These are phyloP conservation scores for Lateolabrax maculatus DNA, from an alignment of 2,797 vertebrate species.

Conservation along the genomic window DNA sequence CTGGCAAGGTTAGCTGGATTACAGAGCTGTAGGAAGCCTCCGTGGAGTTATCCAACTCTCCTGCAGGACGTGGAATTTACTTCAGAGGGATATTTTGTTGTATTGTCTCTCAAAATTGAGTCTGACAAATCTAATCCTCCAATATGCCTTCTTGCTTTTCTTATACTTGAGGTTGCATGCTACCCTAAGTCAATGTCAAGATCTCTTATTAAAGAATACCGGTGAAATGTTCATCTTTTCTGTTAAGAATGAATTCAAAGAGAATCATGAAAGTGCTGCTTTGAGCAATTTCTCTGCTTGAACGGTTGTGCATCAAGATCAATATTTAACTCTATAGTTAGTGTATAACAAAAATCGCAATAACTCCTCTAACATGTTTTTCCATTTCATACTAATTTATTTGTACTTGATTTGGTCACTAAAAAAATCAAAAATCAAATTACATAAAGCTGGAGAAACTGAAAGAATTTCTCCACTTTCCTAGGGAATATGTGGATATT, in stretches of 20 bases:
- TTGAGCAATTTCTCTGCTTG: conserved; percentile 24
- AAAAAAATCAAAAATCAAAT: conserved; percentile 24
- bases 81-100: conserved; percentile 59
- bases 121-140: conserved; percentile 70
- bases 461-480: conserved; percentile 82
- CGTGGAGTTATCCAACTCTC: conserved; percentile 63
- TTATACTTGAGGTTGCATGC: conserved; percentile 28
- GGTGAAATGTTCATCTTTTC: conserved; percentile 24
- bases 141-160: conserved; percentile 51
- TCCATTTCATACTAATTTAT: conserved; percentile 70
- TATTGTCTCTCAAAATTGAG: conserved; percentile 68
- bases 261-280: conserved; percentile 12
- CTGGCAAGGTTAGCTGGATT: conserved; percentile 76
- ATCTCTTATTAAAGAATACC: conserved; percentile 21
- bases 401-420: conserved; percentile 50
- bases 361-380: conserved; percentile 56
- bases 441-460: conserved; percentile 68
- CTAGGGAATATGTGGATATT: conserved; percentile 81
- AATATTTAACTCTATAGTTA: conserved; percentile 15
- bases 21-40: conserved; percentile 65
- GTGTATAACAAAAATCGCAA: background rate
- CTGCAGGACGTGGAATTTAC: conserved; percentile 64
- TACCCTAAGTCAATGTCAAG: conserved; percentile 43
- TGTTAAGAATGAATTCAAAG: conserved; percentile 19
- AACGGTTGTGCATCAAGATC: conserved; percentile 3